Evolutionary conservation across 1,140 invertebrate species (phyloP).

Genomic region (Argopecten irradians): DNA sequence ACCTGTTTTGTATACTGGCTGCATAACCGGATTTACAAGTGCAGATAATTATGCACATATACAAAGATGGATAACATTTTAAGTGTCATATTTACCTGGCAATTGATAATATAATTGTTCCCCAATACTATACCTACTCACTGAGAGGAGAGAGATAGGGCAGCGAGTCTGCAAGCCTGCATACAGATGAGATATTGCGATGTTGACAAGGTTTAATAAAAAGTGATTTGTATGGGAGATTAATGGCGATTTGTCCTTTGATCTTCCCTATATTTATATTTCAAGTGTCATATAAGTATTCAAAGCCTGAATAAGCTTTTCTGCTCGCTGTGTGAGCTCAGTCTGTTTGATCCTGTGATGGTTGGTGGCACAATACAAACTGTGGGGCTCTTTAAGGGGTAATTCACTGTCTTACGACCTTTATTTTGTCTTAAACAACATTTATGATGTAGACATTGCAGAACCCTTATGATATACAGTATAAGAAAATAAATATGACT

Average conservation of each 20-base stretch:
- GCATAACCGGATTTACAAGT: background rate
- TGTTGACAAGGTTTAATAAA: constrained; percentile 12
- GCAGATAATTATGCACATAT: background rate
- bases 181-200: background rate
- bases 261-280: background rate
- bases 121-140: background rate
- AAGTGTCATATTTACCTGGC: too few relatives aligned
- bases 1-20: background rate
- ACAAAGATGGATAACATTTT: background rate
- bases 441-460: too few relatives aligned
- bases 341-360: background rate
- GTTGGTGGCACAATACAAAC: background rate
- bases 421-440: too few relatives aligned
- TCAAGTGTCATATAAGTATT: constrained; percentile 9
- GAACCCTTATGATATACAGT: too few relatives aligned
- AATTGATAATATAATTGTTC: background rate
- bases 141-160: background rate
- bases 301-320: background rate
- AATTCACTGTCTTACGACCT: too few relatives aligned
- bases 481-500: too few relatives aligned
- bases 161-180: background rate
- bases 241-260: constrained; percentile 9
- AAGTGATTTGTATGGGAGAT: background rate
- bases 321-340: background rate
- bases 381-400: background rate